Base-by-base conservation (phyloP, 1,140 invertebrate species). In the Sitophilus oryzae region DNA sequence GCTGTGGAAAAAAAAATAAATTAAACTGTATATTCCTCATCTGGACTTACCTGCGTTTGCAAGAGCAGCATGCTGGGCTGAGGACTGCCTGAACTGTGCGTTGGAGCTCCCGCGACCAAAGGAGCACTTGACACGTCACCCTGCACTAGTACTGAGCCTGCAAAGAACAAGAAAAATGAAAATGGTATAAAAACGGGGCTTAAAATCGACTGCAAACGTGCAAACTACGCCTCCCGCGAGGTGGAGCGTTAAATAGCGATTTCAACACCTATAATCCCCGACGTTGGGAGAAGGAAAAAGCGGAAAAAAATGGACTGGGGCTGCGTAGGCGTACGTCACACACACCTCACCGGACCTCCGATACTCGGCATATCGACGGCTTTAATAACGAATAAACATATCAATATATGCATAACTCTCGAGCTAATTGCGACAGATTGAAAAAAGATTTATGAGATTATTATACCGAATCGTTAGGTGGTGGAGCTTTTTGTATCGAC, bases 41-140 rank as follows among this genome's bases (percentile, higher is more conserved):
- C n/a, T n/a, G n/a, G n/a, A n/a, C n/a, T n/a, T 61, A 81, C 80
- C 77, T 82, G 80, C 62, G 79, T 79, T 64, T 81, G 80, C 66
- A 81, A 72, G 54, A 82, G 76, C 70, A 82, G 79, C 79, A 82
- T 82, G 74, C 79, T 82, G 79, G 79, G 78, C 58, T 69, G 68
- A 51, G 70, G 68, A 55, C 68, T 69, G 56, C 58, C 65, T 56
- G 68, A 62, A 58, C 67, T 62, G 52, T 67, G 67, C 50, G 68
- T 66, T 63, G 70, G 67, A 52, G 66, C 65, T 56, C 61, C 67
- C 61, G 68, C 70, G 65, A 70, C 67, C 57, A 71, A 60, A 45
- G 70, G 67, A 58, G 67, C 63, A 64, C 64, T 65, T 44, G 67
- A 67, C 42, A 70, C 65, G 56, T 71, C 69, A 63, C 69, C 65